phyloP scores from a whole-genome alignment of 2,888 invertebrate species.

The Tachina grossa region DNA sequence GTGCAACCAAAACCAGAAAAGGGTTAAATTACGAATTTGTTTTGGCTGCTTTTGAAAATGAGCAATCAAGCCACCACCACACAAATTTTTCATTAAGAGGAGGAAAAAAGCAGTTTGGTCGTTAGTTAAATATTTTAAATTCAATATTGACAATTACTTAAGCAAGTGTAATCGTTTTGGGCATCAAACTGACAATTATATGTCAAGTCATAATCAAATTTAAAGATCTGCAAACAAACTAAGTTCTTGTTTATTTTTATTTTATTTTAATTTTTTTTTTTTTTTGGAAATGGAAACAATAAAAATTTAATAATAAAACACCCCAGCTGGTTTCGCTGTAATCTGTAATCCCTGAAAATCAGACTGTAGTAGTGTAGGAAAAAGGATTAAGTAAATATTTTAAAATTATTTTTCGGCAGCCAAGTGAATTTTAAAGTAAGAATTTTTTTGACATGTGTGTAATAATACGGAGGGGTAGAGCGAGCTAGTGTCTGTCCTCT shows the following conservation, averaged over 20 bases:
- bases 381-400: conserved; percentile 67
- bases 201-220: conserved; percentile 75
- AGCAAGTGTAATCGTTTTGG: conserved; percentile 70
- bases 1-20: conserved; percentile 50
- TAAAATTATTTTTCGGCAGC: conserved; percentile 44
- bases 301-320: conserved; percentile 65
- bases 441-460: conserved; percentile 63
- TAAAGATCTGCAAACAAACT: conserved; percentile 69
- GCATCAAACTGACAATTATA: conserved; percentile 73
- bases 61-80: conserved; percentile 32
- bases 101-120: conserved; percentile 5
- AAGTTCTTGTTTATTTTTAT: conserved; percentile 12
- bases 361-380: conserved; percentile 14
- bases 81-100: not conserved
- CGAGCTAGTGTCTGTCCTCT: not conserved
- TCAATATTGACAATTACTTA: conserved; percentile 79
- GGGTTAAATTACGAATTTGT: conserved; percentile 61
- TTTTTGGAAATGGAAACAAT: conserved; percentile 47
- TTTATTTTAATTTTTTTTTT: not conserved
- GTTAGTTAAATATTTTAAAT: conserved; percentile 69
- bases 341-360: conserved; percentile 71
- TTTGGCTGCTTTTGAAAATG: conserved; percentile 46
- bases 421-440: conserved; percentile 25
- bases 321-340: conserved; percentile 71
- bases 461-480: not conserved